Base-by-base conservation (phyloP, 1,140 invertebrate genomes). In the Hirudo medicinalis region DNA sequence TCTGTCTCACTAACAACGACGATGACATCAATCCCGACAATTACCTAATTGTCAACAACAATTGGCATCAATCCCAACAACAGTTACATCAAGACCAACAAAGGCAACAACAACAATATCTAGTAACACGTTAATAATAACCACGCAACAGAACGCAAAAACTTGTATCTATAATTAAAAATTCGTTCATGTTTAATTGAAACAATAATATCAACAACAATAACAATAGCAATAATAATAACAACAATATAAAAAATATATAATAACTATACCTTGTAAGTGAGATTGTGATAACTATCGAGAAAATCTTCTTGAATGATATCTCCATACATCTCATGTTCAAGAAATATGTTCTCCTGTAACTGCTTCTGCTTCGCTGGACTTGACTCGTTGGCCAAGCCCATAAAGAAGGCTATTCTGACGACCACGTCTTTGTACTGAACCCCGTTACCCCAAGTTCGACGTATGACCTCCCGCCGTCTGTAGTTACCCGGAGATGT, bases 201-300 rank as follows among this genome's bases (percentile, higher is more conserved):
- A 49, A 49, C 11, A 49, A 49, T 9, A 49, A 49, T 17, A 13
- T 5, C 43, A 49, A 49, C 43, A 49, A 49, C 13, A 1, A 17
- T 49, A 49, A 8, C 0, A 49, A 1, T 49, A 49, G 11, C 1
- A 49, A 15, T 49, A 8, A 49, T 49, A 8, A 49, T 15, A 5
- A 49, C 13, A 49, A 49, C 15, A 49, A 49, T 9, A 49, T 36
- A 36, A 36, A 36, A 36, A 6, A 36, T n/a, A n/a, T n/a, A 63
- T 19, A 63, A 6, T 20, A 27, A 63, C 19, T 13, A 40, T 22
- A 91, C 90, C 80, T 93, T 93, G 77, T 91, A 91, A 0, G 90
- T 91, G 80, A 93, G 85, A 81, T 92, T 93, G 73, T 87, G 85
- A 78, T 92, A 93, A 53, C 84, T 84, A 82, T 92, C 91, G 11